A percentile compares a stretch with the other conserved stretches of the same genome.
Evolutionary conservation across 2,113 vertebrate species (phyloP).

Genomic region (Camelus bactrianus): DNA sequence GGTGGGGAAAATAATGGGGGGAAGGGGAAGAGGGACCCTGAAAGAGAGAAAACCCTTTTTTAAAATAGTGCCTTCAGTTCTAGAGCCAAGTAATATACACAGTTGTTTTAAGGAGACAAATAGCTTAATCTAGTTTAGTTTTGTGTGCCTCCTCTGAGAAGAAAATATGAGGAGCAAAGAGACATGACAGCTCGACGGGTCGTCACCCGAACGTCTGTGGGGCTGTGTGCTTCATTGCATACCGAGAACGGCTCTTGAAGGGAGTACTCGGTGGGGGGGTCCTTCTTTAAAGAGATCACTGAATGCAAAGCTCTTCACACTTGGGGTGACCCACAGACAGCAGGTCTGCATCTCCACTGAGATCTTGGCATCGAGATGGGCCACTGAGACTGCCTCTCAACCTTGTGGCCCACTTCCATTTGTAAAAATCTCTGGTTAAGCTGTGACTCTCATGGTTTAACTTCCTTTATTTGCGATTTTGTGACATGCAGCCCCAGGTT

Average conservation of each 20-base stretch:
- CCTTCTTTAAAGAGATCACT: not conserved
- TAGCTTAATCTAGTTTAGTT: not conserved
- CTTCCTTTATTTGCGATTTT: not conserved
- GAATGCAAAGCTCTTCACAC: not conserved
- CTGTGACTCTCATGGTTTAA: not conserved
- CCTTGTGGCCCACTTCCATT: fast-evolving
- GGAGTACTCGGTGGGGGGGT: not conserved
- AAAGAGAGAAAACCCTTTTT: not conserved
- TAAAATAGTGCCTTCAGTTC: not conserved
- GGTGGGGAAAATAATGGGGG: not conserved
- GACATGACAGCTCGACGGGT: not conserved
- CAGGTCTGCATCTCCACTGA: not conserved
- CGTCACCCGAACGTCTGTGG: not conserved
- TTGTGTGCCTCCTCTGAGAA: not conserved
- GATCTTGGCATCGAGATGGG: not conserved
- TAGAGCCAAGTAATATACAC: not conserved
- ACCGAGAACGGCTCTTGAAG: not conserved
- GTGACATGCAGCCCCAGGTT: not conserved
- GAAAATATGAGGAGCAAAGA: not conserved
- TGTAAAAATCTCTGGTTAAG: not conserved
- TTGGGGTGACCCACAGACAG: not conserved
- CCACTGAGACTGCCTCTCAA: not conserved
- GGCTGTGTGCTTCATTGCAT: not conserved
- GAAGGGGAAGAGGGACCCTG: not conserved
- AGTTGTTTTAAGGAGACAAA: slow-evolving; percentile 8